phyloP scores from a whole-genome alignment of 2,888 invertebrate genomes.

The Ormyrus labotus region DNA sequence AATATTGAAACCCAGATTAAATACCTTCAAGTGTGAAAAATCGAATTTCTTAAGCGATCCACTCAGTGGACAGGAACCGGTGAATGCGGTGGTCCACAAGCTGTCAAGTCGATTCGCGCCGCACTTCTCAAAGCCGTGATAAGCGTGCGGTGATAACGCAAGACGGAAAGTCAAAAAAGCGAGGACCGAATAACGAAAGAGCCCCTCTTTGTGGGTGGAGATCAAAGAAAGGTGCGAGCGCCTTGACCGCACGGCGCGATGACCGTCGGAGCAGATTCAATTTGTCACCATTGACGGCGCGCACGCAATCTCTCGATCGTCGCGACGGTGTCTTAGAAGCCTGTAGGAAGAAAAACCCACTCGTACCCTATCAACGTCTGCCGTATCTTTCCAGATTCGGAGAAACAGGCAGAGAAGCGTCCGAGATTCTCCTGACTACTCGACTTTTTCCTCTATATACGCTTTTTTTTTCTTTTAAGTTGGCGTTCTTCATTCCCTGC shows the following conservation, averaged over 20 bases:
- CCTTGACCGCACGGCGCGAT: neutral
- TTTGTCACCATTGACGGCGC: constrained; percentile 23
- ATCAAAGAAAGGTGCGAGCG: constrained; percentile 22
- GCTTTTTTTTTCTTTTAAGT: neutral
- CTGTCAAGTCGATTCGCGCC: constrained; percentile 4
- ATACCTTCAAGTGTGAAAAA: constrained; percentile 15
- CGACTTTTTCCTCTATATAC: neutral
- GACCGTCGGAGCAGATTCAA: constrained; percentile 40
- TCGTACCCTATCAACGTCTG: constrained; percentile 51
- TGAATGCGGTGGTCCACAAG: neutral
- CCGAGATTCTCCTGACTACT: constrained; percentile 21
- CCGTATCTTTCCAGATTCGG: neutral
- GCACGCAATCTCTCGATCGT: constrained; percentile 16
- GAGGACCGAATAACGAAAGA: neutral
- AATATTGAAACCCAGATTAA: no score
- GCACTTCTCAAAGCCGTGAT: constrained; percentile 15
- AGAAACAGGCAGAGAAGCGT: neutral
- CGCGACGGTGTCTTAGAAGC: constrained; percentile 50
- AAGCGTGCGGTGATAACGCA: neutral
- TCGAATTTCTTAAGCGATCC: constrained; percentile 34
- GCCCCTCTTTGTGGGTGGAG: constrained; percentile 32
- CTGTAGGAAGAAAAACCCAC: constrained; percentile 12
- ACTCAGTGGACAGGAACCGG: constrained; percentile 1
- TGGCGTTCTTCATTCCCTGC: neutral
- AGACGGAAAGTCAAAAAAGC: neutral